Conservation (phyloP, 2,797 vertebrate species). For the Clamator glandarius region DNA sequence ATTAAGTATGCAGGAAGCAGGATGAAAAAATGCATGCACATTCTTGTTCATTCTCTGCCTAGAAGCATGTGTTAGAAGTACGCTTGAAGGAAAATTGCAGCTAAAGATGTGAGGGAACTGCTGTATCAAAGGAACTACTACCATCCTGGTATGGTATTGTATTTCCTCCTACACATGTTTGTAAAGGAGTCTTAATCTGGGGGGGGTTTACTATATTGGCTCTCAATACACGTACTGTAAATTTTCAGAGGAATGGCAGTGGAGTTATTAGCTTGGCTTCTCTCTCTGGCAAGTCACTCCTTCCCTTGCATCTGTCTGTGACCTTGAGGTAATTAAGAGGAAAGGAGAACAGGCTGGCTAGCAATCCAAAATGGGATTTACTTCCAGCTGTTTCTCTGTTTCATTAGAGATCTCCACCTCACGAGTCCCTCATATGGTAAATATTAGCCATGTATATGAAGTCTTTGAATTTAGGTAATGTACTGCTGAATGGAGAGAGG, state of each 20-base stretch:
- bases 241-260: neutral
- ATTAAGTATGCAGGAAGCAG: neutral
- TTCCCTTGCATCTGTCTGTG: neutral
- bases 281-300: neutral
- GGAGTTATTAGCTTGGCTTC: neutral
- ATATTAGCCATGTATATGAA: too few species aligned
- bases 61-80: neutral
- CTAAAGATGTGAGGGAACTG: neutral
- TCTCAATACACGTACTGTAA: neutral
- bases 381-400: neutral
- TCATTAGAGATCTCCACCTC: neutral
- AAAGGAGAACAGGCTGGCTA: neutral
- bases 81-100: neutral
- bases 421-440: neutral
- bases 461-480: too few species aligned
- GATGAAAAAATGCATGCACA: neutral
- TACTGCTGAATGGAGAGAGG: neutral
- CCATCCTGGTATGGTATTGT: neutral
- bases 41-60: neutral
- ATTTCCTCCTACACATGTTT: neutral
- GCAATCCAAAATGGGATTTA: neutral
- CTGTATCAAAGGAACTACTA: slow-evolving; percentile 6
- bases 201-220: neutral
- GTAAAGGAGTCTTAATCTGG: neutral
- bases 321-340: neutral